Base-by-base conservation (phyloP, 2,113 vertebrate genomes). In the Chiloscyllium plagiosum region DNA sequence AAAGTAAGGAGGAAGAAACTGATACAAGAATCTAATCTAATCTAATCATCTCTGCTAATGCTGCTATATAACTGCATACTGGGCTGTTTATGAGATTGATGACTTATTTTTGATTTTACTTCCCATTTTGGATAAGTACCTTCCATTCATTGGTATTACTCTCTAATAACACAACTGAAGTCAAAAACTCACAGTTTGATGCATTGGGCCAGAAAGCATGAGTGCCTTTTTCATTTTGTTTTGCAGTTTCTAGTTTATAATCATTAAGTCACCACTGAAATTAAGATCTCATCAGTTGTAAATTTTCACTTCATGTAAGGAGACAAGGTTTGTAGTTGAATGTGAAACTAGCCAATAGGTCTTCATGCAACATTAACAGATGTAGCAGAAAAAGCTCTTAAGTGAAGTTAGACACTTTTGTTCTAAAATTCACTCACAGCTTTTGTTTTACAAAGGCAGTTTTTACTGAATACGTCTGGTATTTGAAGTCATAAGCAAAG, bases 211-310 rank as follows among this genome's bases (percentile, higher is more conserved):
- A 83, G 80, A 47, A 83, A 83, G 37, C 37, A 83, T 42, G n/a
- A 83, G 80, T 47, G 4, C 17, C n/a, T 80, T 80, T 37, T 80
- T n/a, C n/a, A 80, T 37, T 17, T 17, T 12, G 15, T 37, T 80
- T 37, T 80, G 50, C 56, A 92, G 33, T 92, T 50, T 15, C 66
- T 96, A 52, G 61, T 83, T 86, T 96, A 66, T 66, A 78, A 80
- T 42, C 24, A 42, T 80, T 29, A 42, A n/a, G 42, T 37, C n/a
- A 37, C 85, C 78, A 70, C 93, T 72, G 93, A 72, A 26, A 94
- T 33, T 42, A 72, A 94, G 93, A 37, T 94, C 68, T 42, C 24
- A 70, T 94, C 8, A 29, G 93, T 42, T 94, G 93, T 70, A 94
- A 94, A 94, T 70, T 94, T 90, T n/a, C n/a, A n/a, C n/a, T n/a